phyloP scores from a whole-genome alignment of 2,888 invertebrate species.

The Chymomyza amoena region DNA sequence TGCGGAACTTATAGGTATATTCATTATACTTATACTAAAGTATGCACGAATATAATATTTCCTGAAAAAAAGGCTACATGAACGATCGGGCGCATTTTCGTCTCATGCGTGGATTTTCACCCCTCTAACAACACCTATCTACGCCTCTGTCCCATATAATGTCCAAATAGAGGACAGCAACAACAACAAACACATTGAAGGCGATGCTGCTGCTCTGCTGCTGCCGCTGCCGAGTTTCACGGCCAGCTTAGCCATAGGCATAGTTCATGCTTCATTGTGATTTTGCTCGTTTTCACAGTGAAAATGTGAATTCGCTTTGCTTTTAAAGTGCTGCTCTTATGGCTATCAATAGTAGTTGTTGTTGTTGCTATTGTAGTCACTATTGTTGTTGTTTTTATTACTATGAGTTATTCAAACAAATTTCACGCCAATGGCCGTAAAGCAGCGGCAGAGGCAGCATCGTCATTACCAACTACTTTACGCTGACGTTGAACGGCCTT shows the following conservation, averaged over 20 bases:
- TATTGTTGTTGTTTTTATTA: conserved; percentile 9
- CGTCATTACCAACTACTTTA: conserved; percentile 38
- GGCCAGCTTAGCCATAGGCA: conserved; percentile 61
- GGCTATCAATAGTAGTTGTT: conserved; percentile 11
- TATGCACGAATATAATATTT: too few species aligned
- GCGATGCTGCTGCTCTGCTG: conserved; percentile 43
- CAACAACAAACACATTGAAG: conserved; percentile 37
- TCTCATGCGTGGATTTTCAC: too few species aligned
- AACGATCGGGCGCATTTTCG: too few species aligned
- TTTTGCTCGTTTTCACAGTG: conserved; percentile 40
- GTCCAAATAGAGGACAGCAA: conserved; percentile 35
- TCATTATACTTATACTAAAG: too few species aligned
- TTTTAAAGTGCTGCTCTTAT: conserved; percentile 45
- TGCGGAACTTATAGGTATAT: too few species aligned
- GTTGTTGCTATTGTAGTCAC: conserved; percentile 8
- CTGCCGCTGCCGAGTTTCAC: conserved; percentile 51
- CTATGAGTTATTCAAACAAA: conserved; percentile 64
- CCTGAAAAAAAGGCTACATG: too few species aligned
- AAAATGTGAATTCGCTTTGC: conserved; percentile 57
- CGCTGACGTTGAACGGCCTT: conserved; percentile 54
- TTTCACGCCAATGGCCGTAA: conserved; percentile 65
- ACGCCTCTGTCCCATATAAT: conserved; percentile 44
- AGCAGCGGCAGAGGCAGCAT: conserved; percentile 3
- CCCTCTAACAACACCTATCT: too few species aligned
- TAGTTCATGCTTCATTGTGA: conserved; percentile 47